phyloP scores from a whole-genome alignment of 2,797 vertebrate genomes.

The Allenopithecus nigroviridis region DNA sequence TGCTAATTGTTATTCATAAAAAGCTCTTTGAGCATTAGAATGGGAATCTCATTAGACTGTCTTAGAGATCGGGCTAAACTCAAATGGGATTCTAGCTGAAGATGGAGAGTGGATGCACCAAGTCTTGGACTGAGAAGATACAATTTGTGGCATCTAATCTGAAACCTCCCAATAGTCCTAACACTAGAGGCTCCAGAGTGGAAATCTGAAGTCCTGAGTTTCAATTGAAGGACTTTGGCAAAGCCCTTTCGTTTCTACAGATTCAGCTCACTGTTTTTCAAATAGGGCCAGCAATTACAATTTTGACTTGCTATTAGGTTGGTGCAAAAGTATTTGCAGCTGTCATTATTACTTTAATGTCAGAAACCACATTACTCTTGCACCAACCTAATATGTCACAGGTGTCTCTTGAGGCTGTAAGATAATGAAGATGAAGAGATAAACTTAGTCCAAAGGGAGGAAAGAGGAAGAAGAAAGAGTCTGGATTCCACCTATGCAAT shows the following conservation, averaged over 20 bases:
- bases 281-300: neutral
- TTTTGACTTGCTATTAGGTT: neutral
- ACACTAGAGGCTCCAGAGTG: neutral
- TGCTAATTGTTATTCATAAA: slow-evolving; percentile 55
- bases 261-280: neutral
- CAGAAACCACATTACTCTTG: neutral
- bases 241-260: neutral
- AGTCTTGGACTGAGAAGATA: neutral
- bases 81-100: neutral
- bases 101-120: rapidly evolving
- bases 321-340: neutral
- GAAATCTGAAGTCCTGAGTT: neutral
- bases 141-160: neutral
- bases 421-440: neutral
- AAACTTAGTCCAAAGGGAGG: neutral
- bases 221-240: neutral
- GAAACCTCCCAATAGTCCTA: neutral
- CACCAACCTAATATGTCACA: neutral
- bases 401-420: neutral
- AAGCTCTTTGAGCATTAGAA: slow-evolving; percentile 55
- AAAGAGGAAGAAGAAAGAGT: too few relatives aligned
- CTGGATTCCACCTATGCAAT: rapidly evolving
- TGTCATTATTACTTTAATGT: neutral
- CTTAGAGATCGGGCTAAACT: neutral
- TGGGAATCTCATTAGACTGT: neutral